Conservation (phyloP, 2,888 invertebrate species). For the Harmothoe impar region DNA sequence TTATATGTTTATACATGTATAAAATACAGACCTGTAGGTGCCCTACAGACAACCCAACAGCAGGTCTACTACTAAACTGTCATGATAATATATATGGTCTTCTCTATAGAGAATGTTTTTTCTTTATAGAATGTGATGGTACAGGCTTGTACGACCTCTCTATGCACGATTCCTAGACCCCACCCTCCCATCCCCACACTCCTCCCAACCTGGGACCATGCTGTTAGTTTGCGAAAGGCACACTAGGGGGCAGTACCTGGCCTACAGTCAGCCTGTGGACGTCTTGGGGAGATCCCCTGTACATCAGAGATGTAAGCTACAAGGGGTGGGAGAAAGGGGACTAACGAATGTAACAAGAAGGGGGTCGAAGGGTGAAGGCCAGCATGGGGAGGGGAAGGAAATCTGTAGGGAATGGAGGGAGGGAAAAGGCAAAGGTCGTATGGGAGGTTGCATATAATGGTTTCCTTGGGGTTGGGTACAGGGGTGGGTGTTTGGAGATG, state of each 20-base stretch:
- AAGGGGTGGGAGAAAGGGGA: not conserved
- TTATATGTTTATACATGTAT: too few species aligned
- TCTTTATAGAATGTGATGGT: not conserved
- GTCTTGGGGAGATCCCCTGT: not conserved
- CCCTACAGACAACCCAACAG: too few species aligned
- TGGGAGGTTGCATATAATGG: not conserved
- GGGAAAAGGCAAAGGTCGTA: too few species aligned
- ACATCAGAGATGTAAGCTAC: not conserved
- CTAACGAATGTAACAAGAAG: too few species aligned
- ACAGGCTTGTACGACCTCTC: not conserved
- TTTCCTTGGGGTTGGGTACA: not conserved
- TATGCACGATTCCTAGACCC: not conserved
- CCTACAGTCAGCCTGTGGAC: not conserved
- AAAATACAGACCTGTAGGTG: too few species aligned
- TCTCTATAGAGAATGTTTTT: too few species aligned
- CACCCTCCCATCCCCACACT: not conserved
- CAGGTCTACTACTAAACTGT: too few species aligned
- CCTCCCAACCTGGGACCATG: not conserved
- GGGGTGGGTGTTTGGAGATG: not conserved
- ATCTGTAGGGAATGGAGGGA: too few species aligned
- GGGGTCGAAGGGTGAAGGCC: too few species aligned
- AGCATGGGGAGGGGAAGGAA: too few species aligned
- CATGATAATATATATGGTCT: too few species aligned
- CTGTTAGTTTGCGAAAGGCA: constrained; percentile 12
- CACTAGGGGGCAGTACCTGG: not conserved